Base-by-base conservation (phyloP, 2,113 vertebrate species). In the Hucho hucho region DNA sequence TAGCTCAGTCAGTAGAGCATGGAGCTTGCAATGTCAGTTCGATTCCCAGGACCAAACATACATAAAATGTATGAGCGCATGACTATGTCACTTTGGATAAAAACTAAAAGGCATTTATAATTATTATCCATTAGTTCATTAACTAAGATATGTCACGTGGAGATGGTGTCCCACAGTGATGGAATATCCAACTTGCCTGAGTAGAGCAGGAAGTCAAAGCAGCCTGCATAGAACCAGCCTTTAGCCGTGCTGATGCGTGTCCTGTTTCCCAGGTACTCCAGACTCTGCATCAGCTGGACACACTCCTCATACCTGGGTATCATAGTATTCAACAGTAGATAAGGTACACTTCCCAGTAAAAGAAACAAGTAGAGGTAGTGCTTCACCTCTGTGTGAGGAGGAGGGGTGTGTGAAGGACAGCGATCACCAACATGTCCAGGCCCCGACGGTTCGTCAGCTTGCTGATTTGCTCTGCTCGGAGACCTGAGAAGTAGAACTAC, bases 161-260 rank as follows among this genome's bases (percentile, higher is more conserved):
- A 43, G 37, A 43, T 43, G 37, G 58, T 22, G 16, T 20, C 61
- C 22, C 61, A 11, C 37, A 43, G 37, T 43, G 37, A 43, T 43
- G 24, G 24, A 24, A n/a, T 65, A 28, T 68, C 32, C 32, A 37
- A 68, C 28, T 68, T 65, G 13, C 74, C 26, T 67, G 74, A 32
- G 22, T 80, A 67, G 3, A 80, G 69, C 22, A 76, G 64, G 24
- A 67, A 29, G 64, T 76, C 18, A 6, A 80, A 69, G 64, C 74
- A 80, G 68, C 63, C 26, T 43, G 29, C 53, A 53, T 76, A 80
- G 69, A 76, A 80, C 74, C 78, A 75, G 69, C 78, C 78, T 46
- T 69, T 69, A 4, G 64, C 74, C 6, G 49, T 20, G 16, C 61
- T 66, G 61, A 69, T 70, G 32, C 20, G 4, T 16, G 6, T 49